Evolutionary conservation across 2,797 vertebrate genomes (phyloP).

Genomic region (Brotula barbata): DNA sequence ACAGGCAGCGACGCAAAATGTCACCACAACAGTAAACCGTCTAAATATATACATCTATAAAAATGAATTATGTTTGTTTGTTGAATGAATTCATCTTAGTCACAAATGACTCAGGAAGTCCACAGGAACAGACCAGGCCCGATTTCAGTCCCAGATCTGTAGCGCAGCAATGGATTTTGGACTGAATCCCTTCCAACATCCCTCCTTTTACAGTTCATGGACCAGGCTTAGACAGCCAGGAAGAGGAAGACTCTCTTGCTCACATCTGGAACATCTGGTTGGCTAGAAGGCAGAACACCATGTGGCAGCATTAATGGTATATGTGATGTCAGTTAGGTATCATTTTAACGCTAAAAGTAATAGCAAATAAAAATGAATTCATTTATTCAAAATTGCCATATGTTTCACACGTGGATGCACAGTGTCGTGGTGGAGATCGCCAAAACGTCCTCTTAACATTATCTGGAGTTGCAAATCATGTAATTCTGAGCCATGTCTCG

Average conservation of each 20-base stretch:
- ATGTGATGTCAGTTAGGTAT: slow-evolving; percentile 21
- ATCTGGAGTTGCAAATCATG: slow-evolving; percentile 2
- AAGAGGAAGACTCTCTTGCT: slow-evolving; percentile 13
- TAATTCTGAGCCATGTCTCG: slow-evolving; percentile 3
- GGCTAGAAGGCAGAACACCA: slow-evolving; percentile 17
- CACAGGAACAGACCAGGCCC: too few species aligned
- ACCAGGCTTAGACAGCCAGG: neutral
- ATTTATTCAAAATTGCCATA: too few species aligned
- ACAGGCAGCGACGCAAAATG: too few species aligned
- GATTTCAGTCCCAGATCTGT: neutral
- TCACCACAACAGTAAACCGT: too few species aligned
- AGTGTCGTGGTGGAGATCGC: slow-evolving; percentile 5
- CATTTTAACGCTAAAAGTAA: too few species aligned
- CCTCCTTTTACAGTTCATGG: neutral
- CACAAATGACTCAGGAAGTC: too few species aligned
- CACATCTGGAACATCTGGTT: slow-evolving; percentile 33
- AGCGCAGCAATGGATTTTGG: neutral
- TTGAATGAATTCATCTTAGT: too few species aligned
- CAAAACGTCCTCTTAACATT: neutral
- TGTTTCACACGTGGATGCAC: slow-evolving; percentile 7
- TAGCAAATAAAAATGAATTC: too few species aligned
- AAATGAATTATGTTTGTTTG: too few species aligned
- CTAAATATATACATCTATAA: too few species aligned
- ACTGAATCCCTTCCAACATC: neutral
- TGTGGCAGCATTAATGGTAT: slow-evolving; percentile 11